Base-by-base conservation (phyloP, 35 echinoderm and acorn worm genomes). In the Amphiura filiformis region DNA sequence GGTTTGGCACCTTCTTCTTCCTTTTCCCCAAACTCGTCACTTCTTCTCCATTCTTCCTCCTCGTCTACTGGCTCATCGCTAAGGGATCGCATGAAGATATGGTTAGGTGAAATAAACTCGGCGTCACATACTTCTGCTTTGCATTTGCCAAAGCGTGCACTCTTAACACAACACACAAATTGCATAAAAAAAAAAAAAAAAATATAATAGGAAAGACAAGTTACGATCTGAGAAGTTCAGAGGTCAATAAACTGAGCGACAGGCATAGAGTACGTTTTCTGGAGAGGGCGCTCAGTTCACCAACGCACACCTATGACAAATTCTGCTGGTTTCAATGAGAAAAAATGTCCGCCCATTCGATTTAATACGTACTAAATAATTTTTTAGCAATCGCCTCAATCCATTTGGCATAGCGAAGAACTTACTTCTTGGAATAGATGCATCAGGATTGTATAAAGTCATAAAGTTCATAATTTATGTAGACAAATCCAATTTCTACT, bases 51-150 rank as follows among this genome's bases (percentile, higher is more conserved):
- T 52, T 80, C 88, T 34, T 47, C 81, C 32, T 77, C 78, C 57
- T 87, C 65, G 9, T 34, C 0, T 35, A 61, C 36, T 14, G 79
- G 82, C 15, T 28, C 33, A 15, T 94, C 88, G 23, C 78, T 52
- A 0, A 94, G 84, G n/a, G 32, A 56, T 22, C 36, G 30, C 26
- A 44, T 87, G 52, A 95, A 95, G 1, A 18, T 13, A 85, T 95
- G 93, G n/a, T 13, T 88, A 18, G 42, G 22, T 31, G 78, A 32
- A 17, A 95, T 80, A 9, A 14, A 37, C 23, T 84, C 75, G 38
- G 91, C 89, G 75, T 91, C 93, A 39, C 91, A 39, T 1, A 89
- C 61, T 42, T 95, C 93, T 1, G 22, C 34, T 31, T 70, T 61
- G 0, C 89, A 84, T 32, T 88, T 95, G 26, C 81, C 81, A n/a